Conservation (phyloP, 2,113 vertebrate species). For the Chaenocephalus aceratus region DNA sequence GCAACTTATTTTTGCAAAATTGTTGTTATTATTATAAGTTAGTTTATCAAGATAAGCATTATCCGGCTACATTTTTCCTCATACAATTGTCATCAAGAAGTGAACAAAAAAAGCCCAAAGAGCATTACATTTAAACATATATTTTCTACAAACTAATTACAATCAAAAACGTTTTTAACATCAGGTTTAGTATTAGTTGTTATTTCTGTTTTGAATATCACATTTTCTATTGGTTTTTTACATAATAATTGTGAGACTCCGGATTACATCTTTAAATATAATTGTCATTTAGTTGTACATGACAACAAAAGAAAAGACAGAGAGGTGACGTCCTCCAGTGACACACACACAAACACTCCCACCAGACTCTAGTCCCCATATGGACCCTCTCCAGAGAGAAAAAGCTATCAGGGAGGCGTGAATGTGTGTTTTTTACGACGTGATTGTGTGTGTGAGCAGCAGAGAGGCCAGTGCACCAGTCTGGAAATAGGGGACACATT, state of each 20-base stretch:
- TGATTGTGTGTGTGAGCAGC: constrained; percentile 41
- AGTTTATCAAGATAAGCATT: no score
- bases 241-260: neutral
- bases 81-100: no score
- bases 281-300: constrained; percentile 23
- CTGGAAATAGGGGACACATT: constrained; percentile 83
- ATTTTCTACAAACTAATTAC: neutral
- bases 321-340: constrained; percentile 49
- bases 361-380: constrained; percentile 69
- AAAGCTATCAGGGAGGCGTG: constrained; percentile 70
- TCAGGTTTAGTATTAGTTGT: neutral
- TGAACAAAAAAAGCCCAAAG: no score
- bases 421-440: constrained; percentile 62
- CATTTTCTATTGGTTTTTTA: no score
- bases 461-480: constrained; percentile 78
- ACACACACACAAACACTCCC: constrained; percentile 41
- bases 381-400: constrained; percentile 77
- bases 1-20: no score
- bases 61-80: no score
- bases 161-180: neutral
- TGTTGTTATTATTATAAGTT: no score
- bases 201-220: neutral
- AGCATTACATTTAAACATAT: neutral
- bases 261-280: constrained; percentile 23
- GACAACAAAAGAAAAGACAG: constrained; percentile 68